Evolutionary conservation across 2,113 vertebrate species (phyloP), one percentile per base, ranked within the genome.

Genomic region (Nettapus auritus): DNA sequence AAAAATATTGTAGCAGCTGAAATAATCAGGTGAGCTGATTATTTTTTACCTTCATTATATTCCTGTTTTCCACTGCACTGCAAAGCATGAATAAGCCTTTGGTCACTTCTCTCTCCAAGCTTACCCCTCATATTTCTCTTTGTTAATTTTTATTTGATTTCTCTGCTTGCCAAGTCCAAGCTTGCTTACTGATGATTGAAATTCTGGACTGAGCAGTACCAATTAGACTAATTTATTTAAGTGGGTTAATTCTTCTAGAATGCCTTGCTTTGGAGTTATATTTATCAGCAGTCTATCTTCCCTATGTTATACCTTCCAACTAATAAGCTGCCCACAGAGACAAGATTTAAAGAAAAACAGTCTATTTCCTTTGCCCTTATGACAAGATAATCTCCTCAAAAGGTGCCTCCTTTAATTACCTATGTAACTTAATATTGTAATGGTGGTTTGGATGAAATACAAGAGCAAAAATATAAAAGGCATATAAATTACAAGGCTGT

Each of bases 151-250:
- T 46, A 17, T 33, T 77, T 55, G 31, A 31, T 87, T 92, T 82
- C 26, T 64, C 2, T 75, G 17, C 44, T 94, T 36, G 34, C 38
- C 5, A 59, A 56, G 22, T 93, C n/a, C 1, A 4, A 79, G 21
- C 36, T 95, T 90, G 8, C 36, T 82, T 93, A 57, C 38, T 64
- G 60, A 10, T 73, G 71, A 85, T 44, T 82, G 77, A 94, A 93
- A 80, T 86, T 73, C 70, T 88, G 67, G 38, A 77, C 76, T 82
- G 29, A 84, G 55, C 70, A 87, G 34, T 70, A 68, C 66, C 50
- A 95, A 55, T 88, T 88, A 89, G n/a, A 38, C 53, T 82, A 92
- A 94, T 89, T 94, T 92, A 83, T 73, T 94, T 87, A 59, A 86
- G 71, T 82, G 28, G 25, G 46, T 86, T 91, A 90, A 76, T 86